Conservation (phyloP, 64 coral and sea anemone species). For the Dendrophyllia cribrosa region DNA sequence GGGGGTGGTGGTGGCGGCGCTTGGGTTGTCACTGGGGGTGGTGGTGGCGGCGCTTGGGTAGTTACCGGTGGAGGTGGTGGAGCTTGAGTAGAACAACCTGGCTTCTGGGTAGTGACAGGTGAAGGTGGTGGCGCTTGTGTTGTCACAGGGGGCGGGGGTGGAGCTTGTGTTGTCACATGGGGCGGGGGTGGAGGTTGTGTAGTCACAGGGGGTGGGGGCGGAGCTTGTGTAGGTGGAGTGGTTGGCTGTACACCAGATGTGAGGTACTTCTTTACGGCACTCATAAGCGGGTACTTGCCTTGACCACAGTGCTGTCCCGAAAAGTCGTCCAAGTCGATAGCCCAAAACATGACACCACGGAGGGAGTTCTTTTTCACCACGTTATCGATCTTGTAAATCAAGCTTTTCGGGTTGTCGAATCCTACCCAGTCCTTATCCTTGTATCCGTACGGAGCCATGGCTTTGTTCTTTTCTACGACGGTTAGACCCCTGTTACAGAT, state of each 20-base stretch:
- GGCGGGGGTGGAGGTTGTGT: no score
- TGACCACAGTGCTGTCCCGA: no score
- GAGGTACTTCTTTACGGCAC: no score
- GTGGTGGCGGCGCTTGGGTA: background rate
- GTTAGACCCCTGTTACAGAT: slow-evolving; percentile 68
- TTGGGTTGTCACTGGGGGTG: background rate
- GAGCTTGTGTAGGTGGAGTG: background rate
- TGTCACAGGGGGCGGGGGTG: background rate
- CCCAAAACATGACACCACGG: no score
- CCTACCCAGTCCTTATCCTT: slow-evolving; percentile 64
- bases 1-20: background rate
- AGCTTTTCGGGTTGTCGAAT: slow-evolving; percentile 35
- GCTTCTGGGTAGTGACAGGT: no score
- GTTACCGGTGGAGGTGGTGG: background rate
- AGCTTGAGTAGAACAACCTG: background rate
- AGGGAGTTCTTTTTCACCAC: background rate
- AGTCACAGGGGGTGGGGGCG: no score
- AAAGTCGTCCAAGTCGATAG: no score
- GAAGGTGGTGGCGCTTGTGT: slow-evolving; percentile 6
- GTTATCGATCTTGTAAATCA: no score
- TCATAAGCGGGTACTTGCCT: no score
- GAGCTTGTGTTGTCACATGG: background rate
- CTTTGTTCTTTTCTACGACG: slow-evolving; percentile 12
- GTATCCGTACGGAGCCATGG: slow-evolving; percentile 41
- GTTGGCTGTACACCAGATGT: background rate